Percentiles rank a stretch among this genome's conserved stretches.
These are phyloP conservation scores for Manis crassicaudata DNA, from an alignment of 2,797 vertebrate genomes.

Conservation along the genomic window DNA sequence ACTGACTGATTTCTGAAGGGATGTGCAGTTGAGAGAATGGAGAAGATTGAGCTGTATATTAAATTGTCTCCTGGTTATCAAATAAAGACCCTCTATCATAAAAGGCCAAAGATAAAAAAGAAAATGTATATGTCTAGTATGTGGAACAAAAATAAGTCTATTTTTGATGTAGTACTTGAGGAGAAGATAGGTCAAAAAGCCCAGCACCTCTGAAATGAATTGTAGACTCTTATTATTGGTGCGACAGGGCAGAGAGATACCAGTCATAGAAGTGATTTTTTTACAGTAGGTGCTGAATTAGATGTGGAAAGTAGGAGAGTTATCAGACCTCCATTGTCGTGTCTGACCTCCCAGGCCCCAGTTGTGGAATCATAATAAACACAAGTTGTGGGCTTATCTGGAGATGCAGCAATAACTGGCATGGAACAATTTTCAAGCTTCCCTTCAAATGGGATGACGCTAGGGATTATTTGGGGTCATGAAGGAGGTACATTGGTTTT, in stretches of 20 bases:
- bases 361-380: conserved; percentile 69
- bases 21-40: background rate
- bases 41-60: conserved; percentile 62
- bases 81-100: conserved; percentile 67
- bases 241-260: conserved; percentile 38
- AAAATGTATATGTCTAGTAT: conserved; percentile 59
- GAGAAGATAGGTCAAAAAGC: conserved; percentile 69
- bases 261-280: conserved; percentile 70
- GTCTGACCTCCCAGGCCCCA: conserved; percentile 68
- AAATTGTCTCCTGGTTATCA: conserved; percentile 68
- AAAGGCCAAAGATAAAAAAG: conserved; percentile 65
- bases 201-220: conserved; percentile 61
- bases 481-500: conserved; percentile 81
- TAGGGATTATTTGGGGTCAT: conserved; percentile 82
- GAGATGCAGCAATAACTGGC: conserved; percentile 70
- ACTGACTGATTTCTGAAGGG: background rate
- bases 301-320: conserved; percentile 70
- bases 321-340: conserved; percentile 63
- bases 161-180: conserved; percentile 65
- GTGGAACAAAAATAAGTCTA: conserved; percentile 42
- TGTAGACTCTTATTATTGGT: conserved; percentile 63
- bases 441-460: conserved; percentile 79
- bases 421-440: conserved; percentile 65
- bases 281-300: conserved; percentile 74
- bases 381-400: conserved; percentile 77